Percentiles rank a stretch among this genome's conserved stretches.
phyloP scores from a whole-genome alignment of 2,113 vertebrate species.

The Cisticola juncidis region DNA sequence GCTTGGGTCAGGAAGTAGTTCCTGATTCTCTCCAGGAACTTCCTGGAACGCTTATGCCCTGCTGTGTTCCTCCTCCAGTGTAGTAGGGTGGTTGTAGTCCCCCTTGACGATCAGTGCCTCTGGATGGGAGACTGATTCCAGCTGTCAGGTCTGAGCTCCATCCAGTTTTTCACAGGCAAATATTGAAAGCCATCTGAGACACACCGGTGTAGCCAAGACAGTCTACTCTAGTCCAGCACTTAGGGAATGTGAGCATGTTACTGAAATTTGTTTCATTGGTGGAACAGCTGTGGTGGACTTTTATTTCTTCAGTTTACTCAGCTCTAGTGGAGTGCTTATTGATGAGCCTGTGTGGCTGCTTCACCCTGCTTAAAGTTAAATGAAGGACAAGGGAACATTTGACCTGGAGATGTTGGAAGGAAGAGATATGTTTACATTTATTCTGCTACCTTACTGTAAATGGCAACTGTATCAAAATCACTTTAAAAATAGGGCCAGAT shows the following conservation, averaged over 20 bases:
- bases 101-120: background rate
- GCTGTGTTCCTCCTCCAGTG: background rate
- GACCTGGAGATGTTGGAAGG: background rate
- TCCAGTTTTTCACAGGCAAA: background rate
- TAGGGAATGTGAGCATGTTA: background rate
- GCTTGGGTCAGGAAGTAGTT: background rate
- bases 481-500: background rate
- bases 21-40: background rate
- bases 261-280: background rate
- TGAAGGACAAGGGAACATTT: background rate
- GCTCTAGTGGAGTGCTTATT: background rate
- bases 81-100: background rate
- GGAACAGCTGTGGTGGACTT: background rate
- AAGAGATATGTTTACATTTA: background rate
- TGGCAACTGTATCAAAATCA: background rate
- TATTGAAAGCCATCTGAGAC: background rate
- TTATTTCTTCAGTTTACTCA: background rate
- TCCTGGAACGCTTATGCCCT: background rate
- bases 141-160: background rate
- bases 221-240: background rate
- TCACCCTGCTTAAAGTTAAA: background rate
- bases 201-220: background rate
- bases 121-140: background rate
- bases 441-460: background rate
- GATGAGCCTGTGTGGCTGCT: background rate